Evolutionary conservation across 2,113 vertebrate species (phyloP), one percentile per base, ranked within the genome.

Genomic region (Vulpes ferrilata): DNA sequence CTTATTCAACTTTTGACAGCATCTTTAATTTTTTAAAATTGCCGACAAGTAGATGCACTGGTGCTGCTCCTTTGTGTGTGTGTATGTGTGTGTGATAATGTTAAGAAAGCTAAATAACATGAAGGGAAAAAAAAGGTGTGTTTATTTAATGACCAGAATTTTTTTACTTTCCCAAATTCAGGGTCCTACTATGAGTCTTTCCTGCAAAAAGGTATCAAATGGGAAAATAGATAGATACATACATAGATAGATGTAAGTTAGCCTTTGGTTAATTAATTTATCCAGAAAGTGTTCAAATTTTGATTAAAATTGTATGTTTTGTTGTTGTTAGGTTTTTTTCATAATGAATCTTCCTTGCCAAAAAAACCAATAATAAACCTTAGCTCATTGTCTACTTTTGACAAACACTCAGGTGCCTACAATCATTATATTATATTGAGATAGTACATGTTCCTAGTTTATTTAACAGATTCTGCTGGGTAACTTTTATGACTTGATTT

Each of bases 351-450:
- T 97, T 98, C 98, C 98, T 99, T 99, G 98, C 98, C 98, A 98
- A 98, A 98, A 85, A 74, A 73, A 98, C 97, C 92, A 98, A 98
- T 96, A 90, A 97, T 98, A 98, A 99, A 98, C 97, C 98, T 98
- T 99, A 98, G 98, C 98, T 99, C 98, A 98, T 97, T 98, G 98
- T 99, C 97, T 98, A 96, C 98, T 98, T 98, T 97, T 98, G 97
- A 99, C 98, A 98, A 98, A 98, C 98, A 98, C 98, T 99, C 99
- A 99, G 99, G 99, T 99, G 98, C 99, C 98, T 98, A 98, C 96
- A 80, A 48, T 98, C 98, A 97, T 23, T 97, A 97, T 97, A 96
- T 94, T 98, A 89, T 98, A 97, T 97, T 89, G 95, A 98, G 97
- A 95, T 95, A 97, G 96, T 97, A 96, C 98, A 93, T 96, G 96